Evolutionary conservation across 1,140 invertebrate species (phyloP).

Genomic region (Diorhabda carinulata): DNA sequence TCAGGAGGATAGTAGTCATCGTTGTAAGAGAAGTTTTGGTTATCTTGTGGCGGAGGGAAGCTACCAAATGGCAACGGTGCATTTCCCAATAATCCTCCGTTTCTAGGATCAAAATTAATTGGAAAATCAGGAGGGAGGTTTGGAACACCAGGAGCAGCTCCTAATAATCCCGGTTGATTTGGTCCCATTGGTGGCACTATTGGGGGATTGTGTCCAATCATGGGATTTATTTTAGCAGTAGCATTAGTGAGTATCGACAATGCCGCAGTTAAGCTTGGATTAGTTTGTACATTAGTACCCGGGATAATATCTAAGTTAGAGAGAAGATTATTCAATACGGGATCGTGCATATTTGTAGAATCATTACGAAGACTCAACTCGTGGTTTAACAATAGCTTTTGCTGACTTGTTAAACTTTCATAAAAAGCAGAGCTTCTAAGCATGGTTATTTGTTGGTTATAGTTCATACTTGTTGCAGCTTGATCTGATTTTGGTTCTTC

Average conservation of each 20-base stretch:
- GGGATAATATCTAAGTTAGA: slow-evolving; percentile 50
- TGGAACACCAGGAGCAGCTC: slow-evolving; percentile 41
- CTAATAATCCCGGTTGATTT: slow-evolving; percentile 40
- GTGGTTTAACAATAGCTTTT: slow-evolving; percentile 65
- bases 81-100: slow-evolving; percentile 41
- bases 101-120: slow-evolving; percentile 42
- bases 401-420: slow-evolving; percentile 61
- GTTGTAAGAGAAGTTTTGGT: slow-evolving; percentile 29
- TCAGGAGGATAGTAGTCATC: slow-evolving; percentile 35
- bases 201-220: slow-evolving; percentile 28
- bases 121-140: slow-evolving; percentile 39
- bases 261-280: slow-evolving; percentile 28
- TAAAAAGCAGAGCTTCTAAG: slow-evolving; percentile 63
- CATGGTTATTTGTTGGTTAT: slow-evolving; percentile 55
- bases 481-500: slow-evolving; percentile 37
- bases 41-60: slow-evolving; percentile 25
- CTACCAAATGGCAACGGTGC: slow-evolving; percentile 33
- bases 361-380: slow-evolving; percentile 44
- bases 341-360: slow-evolving; percentile 39
- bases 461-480: slow-evolving; percentile 28
- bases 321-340: slow-evolving; percentile 54
- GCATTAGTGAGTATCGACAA: slow-evolving; percentile 36
- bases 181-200: slow-evolving; percentile 31
- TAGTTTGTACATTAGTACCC: slow-evolving; percentile 10
- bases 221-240: slow-evolving; percentile 13